Evolutionary conservation across 2,888 invertebrate species (phyloP).

Genomic region (Drosophila paranaensis): DNA sequence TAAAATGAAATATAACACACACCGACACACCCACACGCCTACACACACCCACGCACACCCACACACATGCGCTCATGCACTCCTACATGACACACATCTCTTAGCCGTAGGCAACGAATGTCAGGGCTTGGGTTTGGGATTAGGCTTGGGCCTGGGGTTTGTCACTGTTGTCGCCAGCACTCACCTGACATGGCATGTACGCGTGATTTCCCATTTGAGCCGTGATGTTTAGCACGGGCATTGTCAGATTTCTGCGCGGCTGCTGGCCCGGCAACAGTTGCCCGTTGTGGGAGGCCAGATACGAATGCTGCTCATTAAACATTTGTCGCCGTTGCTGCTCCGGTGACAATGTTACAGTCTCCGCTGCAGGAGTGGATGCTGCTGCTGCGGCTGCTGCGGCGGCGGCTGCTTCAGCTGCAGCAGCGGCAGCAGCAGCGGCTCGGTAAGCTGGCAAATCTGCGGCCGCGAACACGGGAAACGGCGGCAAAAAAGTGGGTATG

Average conservation of each 20-base stretch:
- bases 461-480: conserved; percentile 81
- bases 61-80: background rate
- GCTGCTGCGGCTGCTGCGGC: conserved; percentile 56
- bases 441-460: conserved; percentile 80
- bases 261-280: conserved; percentile 44
- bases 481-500: conserved; percentile 82
- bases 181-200: conserved; percentile 94
- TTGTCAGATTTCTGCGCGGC: conserved; percentile 72
- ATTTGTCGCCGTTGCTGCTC: conserved; percentile 73
- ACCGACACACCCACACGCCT: background rate
- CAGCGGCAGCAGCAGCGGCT: conserved; percentile 67
- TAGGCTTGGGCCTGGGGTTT: conserved; percentile 2
- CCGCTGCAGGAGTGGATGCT: conserved; percentile 49
- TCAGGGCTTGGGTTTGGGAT: conserved; percentile 6
- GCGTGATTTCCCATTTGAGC: conserved; percentile 96
- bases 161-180: conserved; percentile 49
- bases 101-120: conserved; percentile 3
- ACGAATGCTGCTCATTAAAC: conserved; percentile 80
- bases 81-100: background rate
- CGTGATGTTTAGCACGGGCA: conserved; percentile 90
- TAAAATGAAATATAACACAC: background rate
- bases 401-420: conserved; percentile 48
- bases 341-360: conserved; percentile 64
- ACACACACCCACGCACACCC: background rate
- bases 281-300: conserved; percentile 74